Evolutionary conservation across 1,140 invertebrate genomes (phyloP).

Genomic region (Andrena cerasifolii): DNA sequence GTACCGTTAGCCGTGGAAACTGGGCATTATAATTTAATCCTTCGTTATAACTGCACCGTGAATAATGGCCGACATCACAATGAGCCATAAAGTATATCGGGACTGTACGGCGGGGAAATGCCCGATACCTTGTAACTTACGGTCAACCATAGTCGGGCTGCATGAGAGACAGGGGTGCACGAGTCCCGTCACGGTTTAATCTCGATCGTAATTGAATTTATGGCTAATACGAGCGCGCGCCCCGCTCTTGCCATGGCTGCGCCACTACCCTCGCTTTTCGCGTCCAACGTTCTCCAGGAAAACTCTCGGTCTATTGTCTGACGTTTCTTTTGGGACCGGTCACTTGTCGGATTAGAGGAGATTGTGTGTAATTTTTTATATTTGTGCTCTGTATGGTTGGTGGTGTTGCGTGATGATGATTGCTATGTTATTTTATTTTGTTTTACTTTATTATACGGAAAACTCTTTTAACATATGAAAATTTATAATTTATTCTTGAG

Average conservation of each 20-base stretch:
- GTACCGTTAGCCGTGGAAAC: conserved; percentile 40
- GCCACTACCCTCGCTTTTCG: background rate
- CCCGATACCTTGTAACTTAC: conserved; percentile 43
- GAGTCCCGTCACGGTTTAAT: conserved; percentile 28
- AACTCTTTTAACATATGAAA: no score
- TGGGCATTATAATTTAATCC: conserved; percentile 52
- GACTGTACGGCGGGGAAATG: conserved; percentile 39
- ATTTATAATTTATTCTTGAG: no score
- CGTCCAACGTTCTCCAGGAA: background rate
- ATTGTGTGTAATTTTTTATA: no score
- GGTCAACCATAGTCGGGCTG: background rate
- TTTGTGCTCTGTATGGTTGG: no score
- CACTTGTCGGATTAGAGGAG: no score
- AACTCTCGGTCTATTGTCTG: background rate
- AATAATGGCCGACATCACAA: conserved; percentile 54
- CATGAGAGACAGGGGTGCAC: background rate
- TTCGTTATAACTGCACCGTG: conserved; percentile 51
- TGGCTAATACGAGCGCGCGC: conserved; percentile 8
- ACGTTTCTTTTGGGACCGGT: no score
- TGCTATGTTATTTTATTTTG: no score
- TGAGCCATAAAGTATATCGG: conserved; percentile 46
- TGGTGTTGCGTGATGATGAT: no score
- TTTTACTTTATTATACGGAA: no score
- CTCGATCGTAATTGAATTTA: conserved; percentile 50
- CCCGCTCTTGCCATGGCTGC: background rate